Evolutionary conservation across 2,888 invertebrate species (phyloP).

Genomic region (Baccha elongata): DNA sequence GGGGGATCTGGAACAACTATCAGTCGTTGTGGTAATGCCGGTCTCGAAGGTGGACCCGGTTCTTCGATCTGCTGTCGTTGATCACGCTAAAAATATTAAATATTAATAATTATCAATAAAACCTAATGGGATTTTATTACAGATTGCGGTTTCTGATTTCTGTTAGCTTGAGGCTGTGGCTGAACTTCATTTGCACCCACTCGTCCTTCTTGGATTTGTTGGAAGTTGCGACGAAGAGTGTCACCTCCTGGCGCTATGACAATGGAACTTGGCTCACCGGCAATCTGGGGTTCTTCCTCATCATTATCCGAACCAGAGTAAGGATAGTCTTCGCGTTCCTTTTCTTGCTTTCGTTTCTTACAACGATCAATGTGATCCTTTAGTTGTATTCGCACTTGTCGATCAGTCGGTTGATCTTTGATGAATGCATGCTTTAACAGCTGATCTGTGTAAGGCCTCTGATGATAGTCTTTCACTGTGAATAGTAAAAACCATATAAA

Average conservation of each 20-base stretch:
- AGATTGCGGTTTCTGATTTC: constrained; percentile 83
- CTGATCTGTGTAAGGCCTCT: constrained; percentile 98
- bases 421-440: constrained; percentile 98
- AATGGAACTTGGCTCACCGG: constrained; percentile 97
- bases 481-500: constrained; percentile 48
- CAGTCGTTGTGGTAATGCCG: constrained; percentile 94
- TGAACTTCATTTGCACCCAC: constrained; percentile 86
- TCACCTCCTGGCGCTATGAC: constrained; percentile 94
- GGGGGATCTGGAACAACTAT: constrained; percentile 96
- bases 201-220: constrained; percentile 95
- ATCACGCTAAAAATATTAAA: constrained; percentile 76
- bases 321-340: constrained; percentile 89
- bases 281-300: constrained; percentile 95
- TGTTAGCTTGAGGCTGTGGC: constrained; percentile 85
- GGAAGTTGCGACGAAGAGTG: constrained; percentile 98
- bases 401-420: constrained; percentile 98
- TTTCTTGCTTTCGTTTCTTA: constrained; percentile 96
- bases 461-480: constrained; percentile 98
- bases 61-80: constrained; percentile 85
- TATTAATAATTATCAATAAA: constrained; percentile 27
- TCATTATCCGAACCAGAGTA: constrained; percentile 99
- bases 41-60: constrained; percentile 93
- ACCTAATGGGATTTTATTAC: constrained; percentile 77
- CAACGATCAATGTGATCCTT: constrained; percentile 99
- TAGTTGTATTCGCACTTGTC: constrained; percentile 98